Percentiles rank a stretch among this genome's conserved stretches.
phyloP scores from a whole-genome alignment of 1,140 invertebrate species.

The Harpegnathos saltator region DNA sequence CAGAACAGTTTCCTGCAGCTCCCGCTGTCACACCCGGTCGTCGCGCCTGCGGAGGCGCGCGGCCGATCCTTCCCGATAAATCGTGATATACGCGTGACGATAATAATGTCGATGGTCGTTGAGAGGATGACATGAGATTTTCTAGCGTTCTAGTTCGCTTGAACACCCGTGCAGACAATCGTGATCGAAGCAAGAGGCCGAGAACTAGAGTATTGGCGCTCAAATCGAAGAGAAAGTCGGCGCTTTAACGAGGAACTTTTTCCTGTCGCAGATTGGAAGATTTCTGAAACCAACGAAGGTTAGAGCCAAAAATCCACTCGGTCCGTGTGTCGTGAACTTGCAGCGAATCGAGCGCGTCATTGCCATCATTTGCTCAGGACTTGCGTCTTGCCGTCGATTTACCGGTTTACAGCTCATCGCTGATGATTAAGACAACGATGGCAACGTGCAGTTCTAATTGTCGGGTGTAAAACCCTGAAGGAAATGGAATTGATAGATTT shows the following conservation, averaged over 20 bases:
- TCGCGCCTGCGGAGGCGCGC: not conserved
- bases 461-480: too few species aligned
- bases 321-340: not conserved
- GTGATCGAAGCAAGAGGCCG: not conserved
- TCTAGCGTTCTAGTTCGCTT: not conserved
- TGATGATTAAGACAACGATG: not conserved
- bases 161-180: not conserved
- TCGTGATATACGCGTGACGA: slow-evolving; percentile 10
- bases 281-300: not conserved
- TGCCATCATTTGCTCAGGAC: not conserved
- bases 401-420: not conserved
- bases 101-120: slow-evolving; percentile 37
- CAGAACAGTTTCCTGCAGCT: not conserved
- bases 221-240: not conserved
- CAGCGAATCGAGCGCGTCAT: not conserved
- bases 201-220: not conserved
- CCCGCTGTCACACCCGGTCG: not conserved
- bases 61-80: slow-evolving; percentile 4
- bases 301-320: slow-evolving; percentile 5
- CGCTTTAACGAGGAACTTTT: not conserved
- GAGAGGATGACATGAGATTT: slow-evolving; percentile 9
- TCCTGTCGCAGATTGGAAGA: not conserved
- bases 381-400: slow-evolving; percentile 5
- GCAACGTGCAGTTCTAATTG: too few species aligned
- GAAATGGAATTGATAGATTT: not conserved